phyloP scores from a whole-genome alignment of 1,140 invertebrate species.

The Drosophila truncata region DNA sequence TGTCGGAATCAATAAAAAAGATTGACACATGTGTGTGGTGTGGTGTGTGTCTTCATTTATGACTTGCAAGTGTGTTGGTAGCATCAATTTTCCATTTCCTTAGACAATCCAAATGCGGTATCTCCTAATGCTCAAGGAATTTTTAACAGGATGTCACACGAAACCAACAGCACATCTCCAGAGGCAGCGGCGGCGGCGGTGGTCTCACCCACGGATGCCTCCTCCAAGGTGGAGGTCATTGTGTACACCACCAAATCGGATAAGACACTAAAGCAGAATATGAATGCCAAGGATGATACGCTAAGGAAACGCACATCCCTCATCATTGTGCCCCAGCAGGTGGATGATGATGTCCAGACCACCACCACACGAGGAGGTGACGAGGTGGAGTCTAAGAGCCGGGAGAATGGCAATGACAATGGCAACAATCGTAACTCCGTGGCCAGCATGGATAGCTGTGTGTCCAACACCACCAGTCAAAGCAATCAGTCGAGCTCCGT shows the following conservation, averaged over 20 bases:
- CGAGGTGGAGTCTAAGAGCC: background rate
- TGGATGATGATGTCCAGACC: conserved; percentile 30
- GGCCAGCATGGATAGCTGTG: conserved; percentile 81
- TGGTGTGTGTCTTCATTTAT: conserved; percentile 8
- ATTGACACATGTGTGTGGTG: conserved; percentile 65
- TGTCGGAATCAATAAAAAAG: conserved; percentile 81
- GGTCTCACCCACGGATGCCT: conserved; percentile 40
- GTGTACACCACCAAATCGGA: conserved; percentile 81
- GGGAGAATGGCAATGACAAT: conserved; percentile 35
- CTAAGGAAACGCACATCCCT: conserved; percentile 81
- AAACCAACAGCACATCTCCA: conserved; percentile 14
- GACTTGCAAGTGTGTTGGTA: conserved; percentile 57
- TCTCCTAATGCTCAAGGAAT: conserved; percentile 22
- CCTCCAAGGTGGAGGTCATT: conserved; percentile 81
- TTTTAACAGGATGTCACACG: conserved; percentile 73
- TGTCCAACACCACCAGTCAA: conserved; percentile 68
- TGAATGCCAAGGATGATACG: conserved; percentile 84
- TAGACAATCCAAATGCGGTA: background rate
- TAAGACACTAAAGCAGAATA: conserved; percentile 84
- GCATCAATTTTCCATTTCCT: conserved; percentile 61
- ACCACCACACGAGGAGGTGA: no score
- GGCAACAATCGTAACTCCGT: conserved; percentile 74
- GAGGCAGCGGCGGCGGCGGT: background rate
- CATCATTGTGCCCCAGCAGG: conserved; percentile 82
- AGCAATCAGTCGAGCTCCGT: conserved; percentile 54